phyloP scores from a whole-genome alignment of 2,113 vertebrate species.

The Puffinus mauretanicus region DNA sequence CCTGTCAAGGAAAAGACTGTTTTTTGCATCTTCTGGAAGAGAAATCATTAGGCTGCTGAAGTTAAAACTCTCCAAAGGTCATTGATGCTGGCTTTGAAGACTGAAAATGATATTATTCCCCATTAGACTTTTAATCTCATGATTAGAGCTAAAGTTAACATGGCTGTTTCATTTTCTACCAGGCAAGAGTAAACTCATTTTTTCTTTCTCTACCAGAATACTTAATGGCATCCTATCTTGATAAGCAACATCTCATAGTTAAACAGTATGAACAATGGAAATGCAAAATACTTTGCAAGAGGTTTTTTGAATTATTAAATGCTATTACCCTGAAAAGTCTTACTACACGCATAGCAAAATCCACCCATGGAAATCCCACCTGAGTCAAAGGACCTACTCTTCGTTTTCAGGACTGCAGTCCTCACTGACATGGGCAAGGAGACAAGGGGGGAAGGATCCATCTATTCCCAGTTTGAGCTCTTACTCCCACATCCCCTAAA shows the following conservation, averaged over 20 bases:
- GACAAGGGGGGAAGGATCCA: not conserved
- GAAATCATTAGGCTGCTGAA: slow-evolving; percentile 21
- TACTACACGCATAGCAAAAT: not conserved
- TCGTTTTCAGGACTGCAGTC: not conserved
- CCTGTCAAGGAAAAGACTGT: not conserved
- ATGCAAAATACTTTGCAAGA: slow-evolving; percentile 19
- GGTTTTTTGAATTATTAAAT: not conserved
- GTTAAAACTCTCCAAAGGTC: slow-evolving; percentile 56
- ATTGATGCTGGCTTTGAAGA: slow-evolving; percentile 39
- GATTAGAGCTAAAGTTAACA: slow-evolving; percentile 60
- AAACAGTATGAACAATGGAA: not conserved
- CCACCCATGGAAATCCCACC: not conserved
- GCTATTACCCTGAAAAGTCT: not conserved
- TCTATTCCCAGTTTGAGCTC: not conserved
- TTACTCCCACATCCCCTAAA: not conserved
- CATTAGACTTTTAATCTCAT: slow-evolving; percentile 61
- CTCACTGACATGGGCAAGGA: not conserved
- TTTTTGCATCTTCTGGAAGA: not conserved
- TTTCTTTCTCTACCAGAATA: slow-evolving; percentile 16
- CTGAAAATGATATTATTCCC: slow-evolving; percentile 46
- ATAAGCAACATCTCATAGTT: slow-evolving; percentile 40
- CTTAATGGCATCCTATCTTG: slow-evolving; percentile 35
- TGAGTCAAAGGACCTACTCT: not conserved
- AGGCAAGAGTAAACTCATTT: slow-evolving; percentile 43
- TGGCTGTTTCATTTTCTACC: slow-evolving; percentile 43